Base-by-base conservation (phyloP, 2,797 vertebrate genomes). In the Atherinosoma microstoma region DNA sequence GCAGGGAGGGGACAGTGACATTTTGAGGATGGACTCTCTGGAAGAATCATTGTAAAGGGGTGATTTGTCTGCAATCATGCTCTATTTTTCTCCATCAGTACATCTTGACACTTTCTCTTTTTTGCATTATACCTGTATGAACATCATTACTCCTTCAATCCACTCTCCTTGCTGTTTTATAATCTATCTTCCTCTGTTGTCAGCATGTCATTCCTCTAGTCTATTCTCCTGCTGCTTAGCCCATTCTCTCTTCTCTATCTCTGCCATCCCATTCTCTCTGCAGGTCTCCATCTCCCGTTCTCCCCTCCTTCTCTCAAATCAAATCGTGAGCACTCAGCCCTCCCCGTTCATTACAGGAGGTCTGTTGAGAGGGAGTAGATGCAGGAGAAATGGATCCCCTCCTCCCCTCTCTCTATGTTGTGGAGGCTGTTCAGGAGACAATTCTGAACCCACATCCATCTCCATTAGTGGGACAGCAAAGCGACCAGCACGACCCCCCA, bases 391-490 rank as follows among this genome's bases (percentile, higher is more conserved):
- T 88, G 84, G 78, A 90, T 88, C 84, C 76, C 73, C 2, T n/a
- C 45, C 3, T 7, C 60, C 75, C 72, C 27, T 53, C 64, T 10
- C 78, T 77, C 67, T 73, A 51, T 24, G 8, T 75, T 61, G 35
- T 27, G 71, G 69, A 82, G 73, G 85, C 89, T 67, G 83, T 88
- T 90, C 38, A 66, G 88, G 78, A 93, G 91, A 94, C 88, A 87
- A 90, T 92, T 91, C 87, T 78, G 73, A 81, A 59, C 84, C 85
- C 72, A 80, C 91, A 94, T 95, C 90, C 89, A 94, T 95, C 94
- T 95, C 94, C 92, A 95, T 95, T 95, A 94, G 86, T 3, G 57
- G 84, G 92, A 91, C 89, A 81, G 86, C 38, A 62, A 76, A 86
- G 71, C 61, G 76, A 89, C 88, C 79, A 59, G 83, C 70, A 75